Base-by-base conservation (phyloP, 2,113 vertebrate species). In the Ovis aries region DNA sequence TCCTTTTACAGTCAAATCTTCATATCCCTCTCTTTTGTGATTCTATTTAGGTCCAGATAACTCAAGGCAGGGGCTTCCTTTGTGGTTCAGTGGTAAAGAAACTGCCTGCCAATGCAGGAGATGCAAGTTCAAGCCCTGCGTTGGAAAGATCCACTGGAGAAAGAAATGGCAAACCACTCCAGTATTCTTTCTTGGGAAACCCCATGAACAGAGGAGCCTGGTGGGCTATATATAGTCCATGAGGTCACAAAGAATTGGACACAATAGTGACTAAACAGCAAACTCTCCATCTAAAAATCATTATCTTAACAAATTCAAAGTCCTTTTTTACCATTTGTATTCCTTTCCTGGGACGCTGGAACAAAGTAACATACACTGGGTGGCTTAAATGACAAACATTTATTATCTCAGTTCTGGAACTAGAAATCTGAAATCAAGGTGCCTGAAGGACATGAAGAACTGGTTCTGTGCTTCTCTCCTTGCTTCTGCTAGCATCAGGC, bases 91-190 rank as follows among this genome's bases (percentile, higher is more conserved):
- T 36, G 19, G n/a, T 71, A 36, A 71, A 71, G 64, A 71, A 71
- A 71, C n/a, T 71, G 19, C n/a, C 64, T 71, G 19, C 64, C 64
- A 71, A 23, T 11, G 64, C 8, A 21, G 17, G n/a, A 71, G 64
- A 36, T 12, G 2, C 9, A 71, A 4, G 9, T 23, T 10, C n/a
- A 71, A 67, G n/a, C 10, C 9, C 9, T 71, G 64, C 1, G 0
- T 36, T 2, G 1, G n/a, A 36, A 23, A 23, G n/a, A 71, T 6
- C 64, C 19, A 12, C 64, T 36, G 64, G n/a, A 36, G n/a, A 71
- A 23, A 71, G n/a, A 71, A 71, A 71, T 71, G 64, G n/a, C 64
- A 36, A 36, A n/a, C 64, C n/a, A 71, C n/a, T 23, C n/a, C 9
- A 71, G 64, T 36, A 23, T 71, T 71, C n/a, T 71, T 71, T 21